Evolutionary conservation across 2,797 vertebrate species (phyloP).

Genomic region (Galago senegalensis): DNA sequence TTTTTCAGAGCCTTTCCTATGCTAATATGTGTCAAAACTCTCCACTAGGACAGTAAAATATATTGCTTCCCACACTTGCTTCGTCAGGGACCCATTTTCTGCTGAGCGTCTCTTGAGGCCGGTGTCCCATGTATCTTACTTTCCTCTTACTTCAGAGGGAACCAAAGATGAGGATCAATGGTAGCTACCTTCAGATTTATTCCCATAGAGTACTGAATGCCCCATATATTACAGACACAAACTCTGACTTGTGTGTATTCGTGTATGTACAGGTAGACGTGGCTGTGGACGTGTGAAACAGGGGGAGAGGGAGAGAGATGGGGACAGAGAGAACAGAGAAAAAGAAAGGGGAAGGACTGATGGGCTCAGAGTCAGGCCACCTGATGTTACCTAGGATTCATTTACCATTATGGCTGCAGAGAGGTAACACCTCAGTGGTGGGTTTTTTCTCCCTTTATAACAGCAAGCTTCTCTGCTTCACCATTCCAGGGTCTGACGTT

Average conservation of each 20-base stretch:
- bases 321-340: neutral
- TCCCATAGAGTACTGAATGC: neutral
- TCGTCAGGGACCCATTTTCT: constrained; percentile 18
- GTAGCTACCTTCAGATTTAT: neutral
- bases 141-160: neutral
- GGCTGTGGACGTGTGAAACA: too few relatives aligned
- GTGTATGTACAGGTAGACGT: neutral
- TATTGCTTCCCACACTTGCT: constrained; percentile 45
- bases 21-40: constrained; percentile 44
- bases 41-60: neutral
- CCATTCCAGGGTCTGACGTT: neutral
- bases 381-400: neutral
- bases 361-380: neutral
- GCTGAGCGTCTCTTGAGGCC: neutral
- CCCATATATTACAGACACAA: neutral
- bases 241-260: neutral
- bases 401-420: neutral
- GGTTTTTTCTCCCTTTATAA: neutral
- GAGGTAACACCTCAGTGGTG: neutral
- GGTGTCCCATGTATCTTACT: neutral
- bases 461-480: neutral
- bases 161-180: neutral
- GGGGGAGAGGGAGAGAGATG: neutral
- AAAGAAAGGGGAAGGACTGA: neutral
- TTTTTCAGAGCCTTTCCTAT: constrained; percentile 38